These are phyloP conservation scores for Julus scandinavius DNA, from an alignment of 2,888 invertebrate species.

Conservation along the genomic window DNA sequence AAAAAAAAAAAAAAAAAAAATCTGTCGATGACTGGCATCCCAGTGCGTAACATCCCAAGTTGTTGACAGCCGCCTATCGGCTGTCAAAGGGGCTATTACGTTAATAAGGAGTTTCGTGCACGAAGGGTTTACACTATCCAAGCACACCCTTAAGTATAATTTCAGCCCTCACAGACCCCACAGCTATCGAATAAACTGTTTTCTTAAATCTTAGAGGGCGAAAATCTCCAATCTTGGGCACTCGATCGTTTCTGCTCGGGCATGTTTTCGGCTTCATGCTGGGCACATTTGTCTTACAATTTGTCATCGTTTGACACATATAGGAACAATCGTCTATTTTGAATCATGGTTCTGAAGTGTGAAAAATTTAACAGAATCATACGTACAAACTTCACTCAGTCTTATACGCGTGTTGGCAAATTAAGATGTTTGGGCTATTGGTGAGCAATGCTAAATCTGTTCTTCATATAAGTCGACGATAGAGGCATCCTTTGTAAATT, in stretches of 20 bases:
- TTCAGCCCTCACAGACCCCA: neutral
- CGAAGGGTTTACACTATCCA: neutral
- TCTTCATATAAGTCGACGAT: too few species aligned
- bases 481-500: too few species aligned
- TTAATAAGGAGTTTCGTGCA: slow-evolving; percentile 38
- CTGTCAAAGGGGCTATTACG: slow-evolving; percentile 39
- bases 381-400: too few species aligned
- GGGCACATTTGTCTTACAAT: neutral
- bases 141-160: neutral
- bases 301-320: too few species aligned
- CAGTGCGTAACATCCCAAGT: slow-evolving; percentile 25
- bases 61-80: slow-evolving; percentile 36
- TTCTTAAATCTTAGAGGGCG: neutral
- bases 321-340: too few species aligned
- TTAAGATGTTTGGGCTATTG: too few species aligned
- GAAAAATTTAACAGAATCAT: too few species aligned
- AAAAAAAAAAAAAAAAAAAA: neutral
- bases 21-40: slow-evolving; percentile 35
- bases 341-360: too few species aligned
- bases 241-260: neutral
- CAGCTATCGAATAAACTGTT: neutral
- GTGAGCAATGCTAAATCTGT: too few species aligned
- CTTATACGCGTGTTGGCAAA: too few species aligned
- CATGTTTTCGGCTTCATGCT: neutral
- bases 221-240: neutral